Conservation (phyloP, 2,888 invertebrate species). For the Ormyrus labotus region DNA sequence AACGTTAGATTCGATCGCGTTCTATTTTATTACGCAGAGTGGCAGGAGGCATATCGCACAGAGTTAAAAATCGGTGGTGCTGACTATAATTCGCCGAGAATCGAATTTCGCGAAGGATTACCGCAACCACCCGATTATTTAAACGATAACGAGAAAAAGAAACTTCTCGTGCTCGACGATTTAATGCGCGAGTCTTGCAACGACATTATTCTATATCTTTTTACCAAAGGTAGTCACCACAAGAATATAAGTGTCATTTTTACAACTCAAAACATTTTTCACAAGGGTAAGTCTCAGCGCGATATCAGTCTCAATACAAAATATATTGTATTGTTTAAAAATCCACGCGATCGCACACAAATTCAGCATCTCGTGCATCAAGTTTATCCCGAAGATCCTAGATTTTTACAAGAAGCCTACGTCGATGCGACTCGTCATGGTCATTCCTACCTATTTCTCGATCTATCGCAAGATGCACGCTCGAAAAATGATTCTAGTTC, state of each 20-base stretch:
- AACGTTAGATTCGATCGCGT: neutral
- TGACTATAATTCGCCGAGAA: neutral
- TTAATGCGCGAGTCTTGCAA: neutral
- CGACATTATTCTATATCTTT: neutral
- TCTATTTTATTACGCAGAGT: neutral
- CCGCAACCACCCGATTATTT: neutral
- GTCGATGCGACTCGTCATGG: neutral
- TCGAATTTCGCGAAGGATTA: neutral
- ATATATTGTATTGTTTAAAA: constrained; percentile 9
- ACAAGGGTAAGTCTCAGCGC: constrained; percentile 31
- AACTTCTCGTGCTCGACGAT: neutral
- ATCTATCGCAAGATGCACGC: neutral
- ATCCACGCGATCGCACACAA: neutral
- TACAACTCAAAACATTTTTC: constrained; percentile 49
- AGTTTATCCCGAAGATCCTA: neutral
- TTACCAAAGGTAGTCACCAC: neutral
- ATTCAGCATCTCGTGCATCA: neutral
- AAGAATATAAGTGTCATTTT: neutral
- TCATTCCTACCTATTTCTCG: neutral
- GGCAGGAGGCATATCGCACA: neutral
- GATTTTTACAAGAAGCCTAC: neutral
- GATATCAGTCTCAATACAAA: neutral
- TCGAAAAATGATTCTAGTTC: too few species aligned
- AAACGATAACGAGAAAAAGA: neutral
- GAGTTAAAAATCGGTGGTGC: neutral